phyloP scores from a whole-genome alignment of 2,888 invertebrate genomes.

The Eledona agricola region DNA sequence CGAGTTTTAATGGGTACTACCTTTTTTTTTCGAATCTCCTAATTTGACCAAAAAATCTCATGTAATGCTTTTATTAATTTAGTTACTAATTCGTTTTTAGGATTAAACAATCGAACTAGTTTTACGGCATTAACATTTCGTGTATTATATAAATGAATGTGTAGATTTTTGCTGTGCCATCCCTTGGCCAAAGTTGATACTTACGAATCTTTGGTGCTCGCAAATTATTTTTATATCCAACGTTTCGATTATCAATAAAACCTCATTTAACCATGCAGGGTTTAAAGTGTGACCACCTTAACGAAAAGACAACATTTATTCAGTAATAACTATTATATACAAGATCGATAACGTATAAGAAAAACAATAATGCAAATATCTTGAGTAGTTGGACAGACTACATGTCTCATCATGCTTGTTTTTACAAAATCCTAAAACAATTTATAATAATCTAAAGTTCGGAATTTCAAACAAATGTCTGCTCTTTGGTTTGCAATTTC shows the following conservation, averaged over 20 bases:
- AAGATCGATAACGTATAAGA: slow-evolving; percentile 45
- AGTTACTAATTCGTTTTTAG: slow-evolving; percentile 5
- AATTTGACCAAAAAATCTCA: slow-evolving; percentile 20
- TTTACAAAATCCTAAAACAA: too few species aligned
- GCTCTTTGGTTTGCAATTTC: too few species aligned
- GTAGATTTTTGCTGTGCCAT: slow-evolving; percentile 33
- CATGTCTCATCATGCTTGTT: too few species aligned
- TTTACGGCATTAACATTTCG: too few species aligned
- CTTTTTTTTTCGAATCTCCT: slow-evolving; percentile 8
- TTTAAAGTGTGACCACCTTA: too few species aligned
- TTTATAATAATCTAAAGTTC: too few species aligned
- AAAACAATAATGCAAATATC: slow-evolving; percentile 34
- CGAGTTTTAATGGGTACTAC: slow-evolving; percentile 76
- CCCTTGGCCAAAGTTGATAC: slow-evolving; percentile 33
- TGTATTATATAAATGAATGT: slow-evolving; percentile 7
- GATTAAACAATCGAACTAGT: too few species aligned
- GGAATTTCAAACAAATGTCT: too few species aligned
- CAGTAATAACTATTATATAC: slow-evolving; percentile 55
- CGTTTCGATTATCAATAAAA: slow-evolving; percentile 19
- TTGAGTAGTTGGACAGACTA: too few species aligned
- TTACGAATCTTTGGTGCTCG: slow-evolving; percentile 44
- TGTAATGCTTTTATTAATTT: slow-evolving; percentile 15
- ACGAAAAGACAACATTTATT: slow-evolving; percentile 57
- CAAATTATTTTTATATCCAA: slow-evolving; percentile 35
- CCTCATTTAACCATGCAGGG: neutral